A percentile compares a stretch with the other conserved stretches of the same genome.
phyloP scores from a whole-genome alignment of 2,888 invertebrate species.

The Antitype chi region DNA sequence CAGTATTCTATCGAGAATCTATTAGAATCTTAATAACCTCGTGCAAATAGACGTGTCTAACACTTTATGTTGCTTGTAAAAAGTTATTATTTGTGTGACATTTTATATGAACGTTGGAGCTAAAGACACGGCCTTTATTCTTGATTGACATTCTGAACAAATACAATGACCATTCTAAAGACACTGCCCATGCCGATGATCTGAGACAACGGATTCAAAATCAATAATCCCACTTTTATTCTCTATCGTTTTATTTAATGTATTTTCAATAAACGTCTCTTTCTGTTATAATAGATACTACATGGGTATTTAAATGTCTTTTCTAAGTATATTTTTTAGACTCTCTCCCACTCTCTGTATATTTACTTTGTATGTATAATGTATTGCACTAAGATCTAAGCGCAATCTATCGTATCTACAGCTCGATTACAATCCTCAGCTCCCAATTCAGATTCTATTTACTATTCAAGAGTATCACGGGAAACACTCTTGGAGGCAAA shows the following conservation, averaged over 20 bases:
- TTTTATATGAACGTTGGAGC: conserved; percentile 4
- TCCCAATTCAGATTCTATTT: conserved; percentile 50
- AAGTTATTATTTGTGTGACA: conserved; percentile 43
- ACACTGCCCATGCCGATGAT: not conserved
- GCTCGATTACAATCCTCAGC: conserved; percentile 26
- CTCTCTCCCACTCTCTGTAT: not conserved
- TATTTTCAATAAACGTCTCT: not conserved
- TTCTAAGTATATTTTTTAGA: not conserved
- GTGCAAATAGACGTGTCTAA: conserved; percentile 55
- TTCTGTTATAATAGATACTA: no score
- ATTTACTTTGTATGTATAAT: not conserved
- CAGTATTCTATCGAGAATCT: conserved; percentile 53
- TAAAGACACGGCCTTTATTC: conserved; percentile 19
- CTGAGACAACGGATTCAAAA: not conserved
- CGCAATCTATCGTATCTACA: not conserved
- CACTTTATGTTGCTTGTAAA: conserved; percentile 52
- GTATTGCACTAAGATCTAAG: not conserved
- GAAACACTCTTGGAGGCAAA: conserved; percentile 42
- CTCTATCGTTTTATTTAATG: not conserved
- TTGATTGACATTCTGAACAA: conserved; percentile 14
- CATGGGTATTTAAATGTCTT: no score
- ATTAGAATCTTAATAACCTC: conserved; percentile 58
- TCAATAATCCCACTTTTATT: conserved; percentile 4
- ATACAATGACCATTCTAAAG: conserved; percentile 4
- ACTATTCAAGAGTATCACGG: conserved; percentile 34